Percentiles rank a stretch among this genome's conserved stretches.
phyloP scores from a whole-genome alignment of 2,888 invertebrate genomes.

The Colletes collaris region DNA sequence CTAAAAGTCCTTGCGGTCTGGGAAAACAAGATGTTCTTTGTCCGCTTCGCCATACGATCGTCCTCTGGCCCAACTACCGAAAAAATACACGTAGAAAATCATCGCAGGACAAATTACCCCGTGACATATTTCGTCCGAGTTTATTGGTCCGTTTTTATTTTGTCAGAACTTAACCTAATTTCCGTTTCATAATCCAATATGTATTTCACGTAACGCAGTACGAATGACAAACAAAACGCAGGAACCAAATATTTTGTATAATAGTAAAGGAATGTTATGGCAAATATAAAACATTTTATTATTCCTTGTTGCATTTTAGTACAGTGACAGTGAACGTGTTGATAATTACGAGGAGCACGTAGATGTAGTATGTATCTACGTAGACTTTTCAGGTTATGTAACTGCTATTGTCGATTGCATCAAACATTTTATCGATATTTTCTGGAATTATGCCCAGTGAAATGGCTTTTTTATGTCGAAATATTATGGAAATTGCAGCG shows the following conservation, averaged over 20 bases:
- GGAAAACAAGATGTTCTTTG: slow-evolving; percentile 47
- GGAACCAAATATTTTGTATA: too few relatives aligned
- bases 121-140: background rate
- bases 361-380: background rate
- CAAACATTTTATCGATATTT: background rate
- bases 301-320: too few relatives aligned
- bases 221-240: too few relatives aligned
- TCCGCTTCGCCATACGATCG: slow-evolving; percentile 9
- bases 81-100: slow-evolving; percentile 6
- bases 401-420: background rate
- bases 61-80: background rate
- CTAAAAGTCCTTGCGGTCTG: slow-evolving; percentile 40
- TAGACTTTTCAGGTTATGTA: background rate
- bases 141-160: background rate
- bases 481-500: background rate
- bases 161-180: background rate
- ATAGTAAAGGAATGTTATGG: too few relatives aligned
- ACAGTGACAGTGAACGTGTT: too few relatives aligned
- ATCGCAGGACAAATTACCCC: background rate
- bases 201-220: background rate
- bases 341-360: too few relatives aligned
- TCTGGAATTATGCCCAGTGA: background rate
- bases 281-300: too few relatives aligned
- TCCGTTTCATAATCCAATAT: background rate
- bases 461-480: background rate